phyloP scores from a whole-genome alignment of 2,888 invertebrate species.

The Drosophila picticornis region DNA sequence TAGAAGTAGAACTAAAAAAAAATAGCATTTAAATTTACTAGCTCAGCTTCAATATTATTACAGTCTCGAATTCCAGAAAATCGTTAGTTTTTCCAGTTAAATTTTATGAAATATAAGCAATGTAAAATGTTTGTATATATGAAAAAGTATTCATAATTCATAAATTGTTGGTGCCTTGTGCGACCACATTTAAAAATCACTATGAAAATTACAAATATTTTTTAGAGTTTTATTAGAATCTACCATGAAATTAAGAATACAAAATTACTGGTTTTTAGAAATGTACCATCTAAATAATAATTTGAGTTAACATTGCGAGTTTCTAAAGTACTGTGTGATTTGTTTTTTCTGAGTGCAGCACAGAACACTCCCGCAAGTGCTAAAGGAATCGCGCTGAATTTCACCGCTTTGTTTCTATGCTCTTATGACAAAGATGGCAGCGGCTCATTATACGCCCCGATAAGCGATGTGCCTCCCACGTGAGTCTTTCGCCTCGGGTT shows the following conservation, averaged over 20 bases:
- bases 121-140: no score
- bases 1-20: neutral
- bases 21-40: neutral
- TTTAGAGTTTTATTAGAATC: neutral
- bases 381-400: slow-evolving; percentile 78
- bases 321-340: neutral
- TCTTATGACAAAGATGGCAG: slow-evolving; percentile 74
- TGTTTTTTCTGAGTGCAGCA: slow-evolving; percentile 1
- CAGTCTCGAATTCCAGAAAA: neutral
- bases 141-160: no score
- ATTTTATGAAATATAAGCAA: no score
- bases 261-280: neutral
- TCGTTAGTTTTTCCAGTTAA: no score
- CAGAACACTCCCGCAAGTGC: slow-evolving; percentile 53
- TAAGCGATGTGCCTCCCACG: slow-evolving; percentile 78
- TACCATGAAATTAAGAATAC: no score
- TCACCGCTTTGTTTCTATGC: slow-evolving; percentile 76
- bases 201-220: neutral
- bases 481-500: slow-evolving; percentile 76
- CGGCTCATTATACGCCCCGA: slow-evolving; percentile 79
- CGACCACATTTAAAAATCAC: neutral
- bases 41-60: neutral
- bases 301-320: neutral
- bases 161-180: neutral
- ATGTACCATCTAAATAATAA: neutral